A percentile compares a stretch with the other conserved stretches of the same genome.
phyloP scores from a whole-genome alignment of 1,140 invertebrate genomes.

The Diabrotica virgifera region DNA sequence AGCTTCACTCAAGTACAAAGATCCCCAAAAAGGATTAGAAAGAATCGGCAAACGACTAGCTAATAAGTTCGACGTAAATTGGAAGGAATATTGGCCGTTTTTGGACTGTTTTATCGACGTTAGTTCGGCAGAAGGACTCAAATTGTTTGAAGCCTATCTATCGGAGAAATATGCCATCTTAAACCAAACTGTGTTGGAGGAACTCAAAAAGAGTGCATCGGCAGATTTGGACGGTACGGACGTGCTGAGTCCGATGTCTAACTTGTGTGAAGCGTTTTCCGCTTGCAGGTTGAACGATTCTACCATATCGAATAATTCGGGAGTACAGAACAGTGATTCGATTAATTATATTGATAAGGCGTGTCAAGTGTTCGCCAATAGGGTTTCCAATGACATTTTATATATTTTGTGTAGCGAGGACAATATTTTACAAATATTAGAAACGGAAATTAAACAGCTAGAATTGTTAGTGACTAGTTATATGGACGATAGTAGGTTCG shows the following conservation, averaged over 20 bases:
- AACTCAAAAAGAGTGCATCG: background rate
- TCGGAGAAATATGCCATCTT: background rate
- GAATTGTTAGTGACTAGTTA: slow-evolving; percentile 65
- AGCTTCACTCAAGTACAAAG: slow-evolving; percentile 60
- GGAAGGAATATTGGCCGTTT: slow-evolving; percentile 91
- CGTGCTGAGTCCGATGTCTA: slow-evolving; percentile 54
- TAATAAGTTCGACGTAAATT: slow-evolving; percentile 69
- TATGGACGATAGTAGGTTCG: slow-evolving; percentile 60
- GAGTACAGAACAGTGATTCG: slow-evolving; percentile 30
- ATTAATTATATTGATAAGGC: slow-evolving; percentile 39
- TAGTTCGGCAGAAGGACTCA: slow-evolving; percentile 65
- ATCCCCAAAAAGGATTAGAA: slow-evolving; percentile 83
- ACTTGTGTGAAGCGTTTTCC: slow-evolving; percentile 56
- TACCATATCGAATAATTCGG: background rate
- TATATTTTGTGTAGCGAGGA: slow-evolving; percentile 35
- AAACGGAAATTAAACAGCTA: slow-evolving; percentile 62
- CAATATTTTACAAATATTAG: slow-evolving; percentile 49
- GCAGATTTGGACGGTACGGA: slow-evolving; percentile 1
- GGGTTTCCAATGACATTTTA: slow-evolving; percentile 54
- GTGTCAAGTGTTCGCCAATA: slow-evolving; percentile 64
- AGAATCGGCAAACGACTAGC: slow-evolving; percentile 76
- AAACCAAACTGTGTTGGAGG: background rate
- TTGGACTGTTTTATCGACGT: slow-evolving; percentile 77
- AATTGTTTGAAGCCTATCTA: slow-evolving; percentile 18
- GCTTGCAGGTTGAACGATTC: slow-evolving; percentile 50